Base-by-base conservation (phyloP, 1,140 invertebrate genomes). In the Popillia japonica region DNA sequence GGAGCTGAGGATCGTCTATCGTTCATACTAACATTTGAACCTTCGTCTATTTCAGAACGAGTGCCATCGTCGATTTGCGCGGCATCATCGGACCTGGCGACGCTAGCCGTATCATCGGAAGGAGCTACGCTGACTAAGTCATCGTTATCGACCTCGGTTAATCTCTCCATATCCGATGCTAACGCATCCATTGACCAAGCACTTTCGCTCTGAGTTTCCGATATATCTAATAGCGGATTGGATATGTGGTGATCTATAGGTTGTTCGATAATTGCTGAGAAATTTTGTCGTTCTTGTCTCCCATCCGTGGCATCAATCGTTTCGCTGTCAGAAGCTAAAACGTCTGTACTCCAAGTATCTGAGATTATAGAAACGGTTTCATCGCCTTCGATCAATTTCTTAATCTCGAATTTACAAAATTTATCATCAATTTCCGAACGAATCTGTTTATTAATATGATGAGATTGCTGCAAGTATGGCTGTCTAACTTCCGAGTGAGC, bases 391-490 rank as follows among this genome's bases (percentile, higher is more conserved):
- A 94, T 90, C 41, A 96, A 87, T 84, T 95, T 95, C 86, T 95
- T 96, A 41, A 99, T 96, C 85, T 98, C 97, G 88, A 99, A 99
- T 88, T 98, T 98, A 83, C 98, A 98, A 91, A 99, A 99, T 87
- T 99, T 98, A 79, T 99, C 98, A 83, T 99, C 97, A 77, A 99
- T 97, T 85, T 99, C 98, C 78, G 94, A 95, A 7, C 94, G 89
- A 27, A 92, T 93, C 86, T 95, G 94, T 83, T 96, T 96, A n/a
- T 75, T 81, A 6, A 84, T 81, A 79, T 55, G 80, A 44, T 84
- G 88, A 4, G 91, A 90, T n/a, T 92, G 89, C 64, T 88, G 85
- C 7, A 88, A 79, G 87, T 89, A 88, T 84, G 83, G 42, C 89
- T 80, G 87, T 87, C 77, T 84, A 83, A 85, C 88, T 86, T 79